Percentiles rank a stretch among this genome's conserved stretches.
These are phyloP conservation scores for Xenopus tropicalis DNA, from an alignment of 2,113 vertebrate species.

Conservation along the genomic window UCB_Xtro_10.0 CM004446.2:125635001-125635500, in stretches of 20 bases:
- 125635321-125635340: conserved; percentile 9
- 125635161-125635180: not conserved
- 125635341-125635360: conserved; percentile 26
- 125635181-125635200: not conserved
- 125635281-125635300: conserved; percentile 9
- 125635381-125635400: conserved; percentile 1
- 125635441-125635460: not conserved
- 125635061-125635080: not conserved
- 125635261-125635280: conserved; percentile 6
- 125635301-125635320: conserved; percentile 16
- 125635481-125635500: too few species aligned
- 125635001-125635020: not conserved
- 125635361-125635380: not conserved
- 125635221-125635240: not conserved
- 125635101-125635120: not conserved
- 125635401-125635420: not conserved
- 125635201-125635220: not conserved
- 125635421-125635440: too few species aligned
- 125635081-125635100: not conserved
- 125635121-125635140: not conserved
- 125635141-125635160: not conserved
- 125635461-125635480: not conserved
- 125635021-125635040: not conserved
- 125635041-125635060: not conserved
- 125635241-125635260: conserved; percentile 6